Evolutionary conservation across 2,113 vertebrate species (phyloP).

Genomic region (Talpa occidentalis): DNA sequence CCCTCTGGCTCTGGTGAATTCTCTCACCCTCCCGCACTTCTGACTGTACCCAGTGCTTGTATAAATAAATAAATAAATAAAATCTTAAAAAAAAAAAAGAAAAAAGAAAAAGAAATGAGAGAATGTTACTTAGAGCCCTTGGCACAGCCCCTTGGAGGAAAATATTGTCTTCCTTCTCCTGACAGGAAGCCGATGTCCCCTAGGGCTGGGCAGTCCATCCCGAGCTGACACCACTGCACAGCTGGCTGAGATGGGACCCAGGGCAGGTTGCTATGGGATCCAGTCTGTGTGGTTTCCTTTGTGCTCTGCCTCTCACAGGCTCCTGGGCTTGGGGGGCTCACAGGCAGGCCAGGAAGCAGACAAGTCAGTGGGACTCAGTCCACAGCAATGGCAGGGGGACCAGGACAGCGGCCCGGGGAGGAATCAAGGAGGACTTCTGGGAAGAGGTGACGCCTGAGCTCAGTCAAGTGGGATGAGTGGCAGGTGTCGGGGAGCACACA

Average conservation of each 20-base stretch:
- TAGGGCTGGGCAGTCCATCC: neutral
- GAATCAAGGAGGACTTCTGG: neutral
- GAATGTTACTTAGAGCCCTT: neutral
- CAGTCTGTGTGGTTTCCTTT: neutral
- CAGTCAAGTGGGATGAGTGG: neutral
- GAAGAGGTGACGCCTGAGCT: neutral
- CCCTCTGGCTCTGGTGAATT: no score
- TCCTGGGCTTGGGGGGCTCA: neutral
- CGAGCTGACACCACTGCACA: neutral
- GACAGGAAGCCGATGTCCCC: neutral
- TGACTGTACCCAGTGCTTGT: no score
- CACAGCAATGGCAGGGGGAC: no score
- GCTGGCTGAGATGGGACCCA: neutral
- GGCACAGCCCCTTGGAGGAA: neutral
- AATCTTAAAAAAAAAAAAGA: no score
- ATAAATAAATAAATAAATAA: no score
- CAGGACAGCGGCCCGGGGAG: no score
- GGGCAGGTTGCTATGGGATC: neutral
- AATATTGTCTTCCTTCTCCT: neutral
- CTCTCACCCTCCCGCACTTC: no score
- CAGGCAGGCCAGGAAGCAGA: neutral
- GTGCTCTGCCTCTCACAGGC: neutral
- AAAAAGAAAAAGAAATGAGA: neutral
- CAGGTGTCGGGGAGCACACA: rapidly evolving
- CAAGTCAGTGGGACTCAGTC: neutral